phyloP scores from a whole-genome alignment of 2,797 vertebrate species.

The Pteropus rufus region DNA sequence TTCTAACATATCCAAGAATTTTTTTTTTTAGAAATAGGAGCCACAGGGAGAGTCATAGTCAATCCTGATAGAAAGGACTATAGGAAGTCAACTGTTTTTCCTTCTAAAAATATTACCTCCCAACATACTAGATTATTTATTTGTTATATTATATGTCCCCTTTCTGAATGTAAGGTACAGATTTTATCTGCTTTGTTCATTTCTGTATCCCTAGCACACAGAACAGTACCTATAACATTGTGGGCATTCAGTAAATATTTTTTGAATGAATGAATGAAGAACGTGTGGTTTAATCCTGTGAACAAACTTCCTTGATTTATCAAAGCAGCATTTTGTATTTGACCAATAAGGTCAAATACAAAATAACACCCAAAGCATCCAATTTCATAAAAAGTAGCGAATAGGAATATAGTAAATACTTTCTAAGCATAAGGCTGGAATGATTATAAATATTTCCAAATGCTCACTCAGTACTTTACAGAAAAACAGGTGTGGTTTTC shows the following conservation, averaged over 20 bases:
- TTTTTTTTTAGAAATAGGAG: not conserved
- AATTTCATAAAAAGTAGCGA: not conserved
- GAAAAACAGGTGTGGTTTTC: not conserved
- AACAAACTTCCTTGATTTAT: not conserved
- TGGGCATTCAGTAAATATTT: not conserved
- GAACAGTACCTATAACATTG: not conserved
- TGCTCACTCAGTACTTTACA: not conserved
- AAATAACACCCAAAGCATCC: not conserved
- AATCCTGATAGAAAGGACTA: not conserved
- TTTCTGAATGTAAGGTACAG: not conserved
- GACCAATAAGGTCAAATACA: not conserved
- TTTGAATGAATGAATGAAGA: not conserved
- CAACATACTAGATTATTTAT: not conserved
- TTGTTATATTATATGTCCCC: not conserved
- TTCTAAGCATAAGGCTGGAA: not conserved
- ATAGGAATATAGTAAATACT: not conserved
- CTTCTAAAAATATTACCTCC: not conserved
- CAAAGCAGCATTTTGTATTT: not conserved
- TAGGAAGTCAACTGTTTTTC: not conserved
- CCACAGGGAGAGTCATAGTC: not conserved
- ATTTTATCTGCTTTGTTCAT: not conserved
- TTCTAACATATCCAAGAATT: not conserved
- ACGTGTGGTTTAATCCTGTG: not conserved
- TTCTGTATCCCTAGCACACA: not conserved
- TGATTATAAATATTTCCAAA: not conserved